Base-by-base conservation (phyloP, 1,140 invertebrate genomes). In the Cotesia vestalis region DNA sequence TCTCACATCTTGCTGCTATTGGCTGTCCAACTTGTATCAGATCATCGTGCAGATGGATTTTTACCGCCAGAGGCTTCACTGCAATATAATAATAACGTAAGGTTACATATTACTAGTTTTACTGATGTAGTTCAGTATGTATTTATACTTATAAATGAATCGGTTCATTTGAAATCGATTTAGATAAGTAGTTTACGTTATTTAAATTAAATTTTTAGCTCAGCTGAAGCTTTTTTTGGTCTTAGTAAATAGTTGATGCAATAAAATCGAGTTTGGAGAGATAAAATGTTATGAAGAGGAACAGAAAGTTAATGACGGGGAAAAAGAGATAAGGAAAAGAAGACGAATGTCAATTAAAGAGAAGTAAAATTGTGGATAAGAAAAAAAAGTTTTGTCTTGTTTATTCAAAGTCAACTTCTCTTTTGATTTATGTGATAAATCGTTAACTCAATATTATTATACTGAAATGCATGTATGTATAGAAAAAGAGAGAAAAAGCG, bases 61-160 rank as follows among this genome's bases (percentile, higher is more conserved):
- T 91, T 6, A 93, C 92, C 64, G 90, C 88, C 34, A 90, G 86
- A 5, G 92, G 92, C 81, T 91, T 92, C 73, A 94, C 92, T 94
- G 82, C 0, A 83, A 82, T 51, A 73, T 57, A 36, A 52, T 77
- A 63, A 66, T 72, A 5, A 67, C 66, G 60, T 66, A 9, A 3
- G 34, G 9, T 46, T 3, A 5, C 46, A n/a, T 61, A 55, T 60
- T 75, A 59, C 9, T 2, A 12, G 5, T 55, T 34, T 12, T 9
- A 12, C 66, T 57, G n/a, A 12, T n/a, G 53, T 57, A 57, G 1
- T 14, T 57, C 6, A 27, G 27, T 27, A 27, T 57, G 4, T 4
- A 2, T 55, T 8, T 55, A n/a, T n/a, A 6, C 1, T 14, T n/a
- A n/a, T 20, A 55, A 4, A n/a, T 12, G 12, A 3, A 57, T 14